phyloP scores from a whole-genome alignment of 2,797 vertebrate species.

The Psittacula echo region DNA sequence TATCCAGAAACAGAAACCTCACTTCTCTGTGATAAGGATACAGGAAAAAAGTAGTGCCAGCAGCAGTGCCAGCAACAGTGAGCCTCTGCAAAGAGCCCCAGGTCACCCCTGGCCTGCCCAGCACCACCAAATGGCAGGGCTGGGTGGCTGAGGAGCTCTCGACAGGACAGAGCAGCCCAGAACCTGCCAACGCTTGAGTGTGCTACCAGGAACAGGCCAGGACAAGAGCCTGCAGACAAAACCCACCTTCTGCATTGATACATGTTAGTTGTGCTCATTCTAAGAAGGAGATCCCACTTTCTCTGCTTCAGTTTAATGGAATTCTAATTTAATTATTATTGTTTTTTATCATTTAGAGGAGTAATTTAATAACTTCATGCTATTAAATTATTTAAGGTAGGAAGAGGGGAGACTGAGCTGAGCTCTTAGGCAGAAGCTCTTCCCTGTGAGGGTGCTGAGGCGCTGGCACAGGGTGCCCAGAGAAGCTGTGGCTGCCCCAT shows the following conservation, averaged over 20 bases:
- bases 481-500: no score
- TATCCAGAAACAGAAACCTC: background rate
- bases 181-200: rapidly evolving
- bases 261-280: background rate
- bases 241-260: background rate
- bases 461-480: no score
- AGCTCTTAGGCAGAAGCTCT: background rate
- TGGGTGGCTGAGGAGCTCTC: background rate
- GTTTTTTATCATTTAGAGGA: background rate
- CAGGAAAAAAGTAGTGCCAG: background rate
- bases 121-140: background rate
- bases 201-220: background rate
- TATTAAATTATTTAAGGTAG: background rate
- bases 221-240: background rate
- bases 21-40: background rate
- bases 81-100: background rate
- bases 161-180: background rate
- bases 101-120: no score
- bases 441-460: no score
- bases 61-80: background rate
- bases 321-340: background rate
- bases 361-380: background rate
- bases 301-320: background rate
- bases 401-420: background rate
- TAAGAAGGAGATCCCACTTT: background rate